These are phyloP conservation scores for Polyodon spathula DNA, from an alignment of 2,113 vertebrate species.

Conservation along the genomic window DNA sequence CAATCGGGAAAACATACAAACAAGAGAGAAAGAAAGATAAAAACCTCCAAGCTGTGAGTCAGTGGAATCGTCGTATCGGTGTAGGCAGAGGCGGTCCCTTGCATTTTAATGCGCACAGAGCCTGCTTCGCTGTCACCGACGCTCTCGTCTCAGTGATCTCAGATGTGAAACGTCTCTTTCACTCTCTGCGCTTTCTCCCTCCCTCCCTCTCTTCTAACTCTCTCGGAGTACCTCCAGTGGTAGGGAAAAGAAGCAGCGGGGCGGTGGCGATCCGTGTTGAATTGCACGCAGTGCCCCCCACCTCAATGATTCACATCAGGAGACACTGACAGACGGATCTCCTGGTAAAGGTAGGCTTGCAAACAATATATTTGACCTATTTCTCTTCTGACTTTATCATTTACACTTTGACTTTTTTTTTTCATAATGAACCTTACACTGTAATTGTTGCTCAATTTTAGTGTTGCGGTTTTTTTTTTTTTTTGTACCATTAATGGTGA, in stretches of 20 bases:
- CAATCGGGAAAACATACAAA: background rate
- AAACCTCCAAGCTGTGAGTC: background rate
- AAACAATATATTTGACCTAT: too few relatives aligned
- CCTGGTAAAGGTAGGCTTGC: background rate
- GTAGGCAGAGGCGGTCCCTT: slow-evolving; percentile 1
- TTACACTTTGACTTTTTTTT: background rate
- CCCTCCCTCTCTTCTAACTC: slow-evolving; percentile 11
- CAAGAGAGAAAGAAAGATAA: background rate
- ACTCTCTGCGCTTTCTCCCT: slow-evolving; percentile 4
- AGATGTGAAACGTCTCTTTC: background rate
- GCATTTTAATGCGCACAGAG: background rate
- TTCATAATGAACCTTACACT: too few relatives aligned
- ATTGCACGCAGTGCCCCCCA: slow-evolving; percentile 9
- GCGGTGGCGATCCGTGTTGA: slow-evolving; percentile 17
- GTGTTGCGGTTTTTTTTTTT: too few relatives aligned
- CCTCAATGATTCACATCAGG: slow-evolving; percentile 18
- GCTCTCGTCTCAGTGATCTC: background rate
- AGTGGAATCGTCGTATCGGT: background rate
- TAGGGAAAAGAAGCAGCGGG: slow-evolving; percentile 7
- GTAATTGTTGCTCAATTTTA: too few relatives aligned
- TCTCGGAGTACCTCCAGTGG: slow-evolving; percentile 14
- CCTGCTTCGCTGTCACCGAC: background rate
- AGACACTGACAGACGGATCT: slow-evolving; percentile 8
- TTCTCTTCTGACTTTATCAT: background rate
- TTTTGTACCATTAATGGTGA: too few relatives aligned